Evolutionary conservation across 2,888 invertebrate species (phyloP).

Genomic region (Leptothorax acervorum): DNA sequence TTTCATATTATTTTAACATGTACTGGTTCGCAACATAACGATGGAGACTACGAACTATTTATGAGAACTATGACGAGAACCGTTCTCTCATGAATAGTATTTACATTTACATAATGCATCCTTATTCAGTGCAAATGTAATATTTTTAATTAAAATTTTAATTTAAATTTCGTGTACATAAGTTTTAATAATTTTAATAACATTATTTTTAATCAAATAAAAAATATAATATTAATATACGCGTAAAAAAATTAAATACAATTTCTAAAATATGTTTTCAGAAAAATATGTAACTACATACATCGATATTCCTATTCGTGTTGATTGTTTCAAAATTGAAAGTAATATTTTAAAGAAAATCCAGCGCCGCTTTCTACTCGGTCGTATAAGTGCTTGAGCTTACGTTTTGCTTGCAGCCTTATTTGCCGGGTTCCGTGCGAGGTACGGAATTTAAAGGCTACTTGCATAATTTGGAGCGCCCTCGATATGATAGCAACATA

Average conservation of each 20-base stretch:
- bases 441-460: slow-evolving; percentile 26
- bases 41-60: not conserved
- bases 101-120: not conserved
- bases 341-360: not conserved
- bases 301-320: not conserved
- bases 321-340: not conserved
- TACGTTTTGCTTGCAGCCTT: not conserved
- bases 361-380: not conserved
- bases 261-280: not conserved
- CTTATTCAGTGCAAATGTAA: not conserved
- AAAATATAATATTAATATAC: not conserved
- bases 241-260: not conserved
- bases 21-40: not conserved
- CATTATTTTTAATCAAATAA: slow-evolving; percentile 8
- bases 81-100: not conserved
- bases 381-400: not conserved
- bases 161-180: not conserved
- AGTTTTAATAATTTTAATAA: slow-evolving; percentile 2
- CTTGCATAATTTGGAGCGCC: slow-evolving; percentile 51
- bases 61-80: not conserved
- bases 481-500: slow-evolving; percentile 49
- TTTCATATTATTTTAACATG: not conserved
- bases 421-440: not conserved
- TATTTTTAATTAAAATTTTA: slow-evolving; percentile 7
- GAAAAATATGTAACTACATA: not conserved